Evolutionary conservation across 2,888 invertebrate genomes (phyloP).

Genomic region (Helleia helle): DNA sequence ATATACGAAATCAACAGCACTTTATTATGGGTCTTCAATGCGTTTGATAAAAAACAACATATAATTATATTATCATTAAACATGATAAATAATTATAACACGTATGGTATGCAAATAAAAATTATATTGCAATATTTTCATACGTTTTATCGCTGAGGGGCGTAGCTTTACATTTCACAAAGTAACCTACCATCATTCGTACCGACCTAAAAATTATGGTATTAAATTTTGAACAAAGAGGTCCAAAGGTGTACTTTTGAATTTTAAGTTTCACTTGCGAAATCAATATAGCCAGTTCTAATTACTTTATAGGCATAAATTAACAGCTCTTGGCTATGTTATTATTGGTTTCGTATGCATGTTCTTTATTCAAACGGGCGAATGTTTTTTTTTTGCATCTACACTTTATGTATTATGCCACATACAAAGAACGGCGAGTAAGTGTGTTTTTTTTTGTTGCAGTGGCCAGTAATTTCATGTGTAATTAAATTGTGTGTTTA

Average conservation of each 20-base stretch:
- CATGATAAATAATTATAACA: constrained; percentile 8
- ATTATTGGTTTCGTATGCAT: constrained; percentile 45
- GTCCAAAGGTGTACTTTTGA: constrained; percentile 33
- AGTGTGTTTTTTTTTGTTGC: constrained; percentile 29
- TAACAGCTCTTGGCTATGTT: constrained; percentile 42
- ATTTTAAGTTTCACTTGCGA: constrained; percentile 23
- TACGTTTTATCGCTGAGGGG: constrained; percentile 22
- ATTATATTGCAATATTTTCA: constrained; percentile 7
- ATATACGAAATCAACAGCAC: constrained; percentile 51
- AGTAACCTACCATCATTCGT: constrained; percentile 37
- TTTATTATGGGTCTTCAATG: constrained; percentile 25
- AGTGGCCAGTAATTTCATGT: constrained; percentile 8
- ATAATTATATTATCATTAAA: constrained; percentile 9
- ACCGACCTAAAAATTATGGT: constrained; percentile 50
- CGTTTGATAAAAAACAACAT: constrained; percentile 28
- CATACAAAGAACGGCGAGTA: too few species aligned
- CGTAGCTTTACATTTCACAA: constrained; percentile 39
- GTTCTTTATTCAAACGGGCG: constrained; percentile 33
- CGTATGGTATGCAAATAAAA: not conserved
- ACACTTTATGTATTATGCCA: too few species aligned
- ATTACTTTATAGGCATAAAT: constrained; percentile 43
- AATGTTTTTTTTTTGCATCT: too few species aligned
- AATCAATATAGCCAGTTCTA: constrained; percentile 43
- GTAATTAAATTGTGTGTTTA: constrained; percentile 6
- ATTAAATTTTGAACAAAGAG: constrained; percentile 44